Evolutionary conservation across 2,113 vertebrate species (phyloP).

Genomic region (Serilophus lunatus): DNA sequence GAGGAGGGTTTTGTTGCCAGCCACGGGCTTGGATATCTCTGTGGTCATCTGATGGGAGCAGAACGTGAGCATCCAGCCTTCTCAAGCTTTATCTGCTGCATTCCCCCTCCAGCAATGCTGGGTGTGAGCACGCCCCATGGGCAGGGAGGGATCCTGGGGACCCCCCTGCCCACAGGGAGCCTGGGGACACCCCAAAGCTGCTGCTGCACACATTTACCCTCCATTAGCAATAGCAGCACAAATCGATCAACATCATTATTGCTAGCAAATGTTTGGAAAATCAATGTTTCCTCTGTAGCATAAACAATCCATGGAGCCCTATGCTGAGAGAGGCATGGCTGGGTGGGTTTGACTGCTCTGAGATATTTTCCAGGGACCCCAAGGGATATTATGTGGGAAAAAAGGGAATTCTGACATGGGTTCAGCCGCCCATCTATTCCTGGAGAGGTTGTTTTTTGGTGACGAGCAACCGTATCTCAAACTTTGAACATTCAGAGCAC

Average conservation of each 20-base stretch:
- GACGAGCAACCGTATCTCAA: neutral
- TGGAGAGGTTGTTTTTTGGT: neutral
- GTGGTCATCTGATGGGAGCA: neutral
- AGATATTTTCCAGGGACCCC: neutral
- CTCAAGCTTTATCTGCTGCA: neutral
- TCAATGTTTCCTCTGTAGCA: neutral
- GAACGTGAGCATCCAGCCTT: neutral
- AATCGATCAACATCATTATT: neutral
- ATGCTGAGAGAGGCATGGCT: fast-evolving
- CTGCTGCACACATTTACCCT: neutral
- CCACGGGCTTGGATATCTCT: neutral
- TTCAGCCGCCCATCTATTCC: neutral
- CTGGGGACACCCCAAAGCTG: neutral
- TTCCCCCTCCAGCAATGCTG: neutral
- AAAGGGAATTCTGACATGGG: neutral
- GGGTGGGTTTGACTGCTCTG: neutral
- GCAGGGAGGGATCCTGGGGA: neutral
- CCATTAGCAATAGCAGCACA: neutral
- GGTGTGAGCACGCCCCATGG: fast-evolving
- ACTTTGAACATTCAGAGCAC: neutral
- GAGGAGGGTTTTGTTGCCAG: neutral
- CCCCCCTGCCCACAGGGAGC: neutral
- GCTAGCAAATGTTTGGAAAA: neutral
- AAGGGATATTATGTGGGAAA: neutral
- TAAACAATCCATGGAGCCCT: neutral